Percentiles rank a stretch among this genome's conserved stretches.
Evolutionary conservation across 2,888 invertebrate genomes (phyloP).

Genomic region (Corbicula japonica): DNA sequence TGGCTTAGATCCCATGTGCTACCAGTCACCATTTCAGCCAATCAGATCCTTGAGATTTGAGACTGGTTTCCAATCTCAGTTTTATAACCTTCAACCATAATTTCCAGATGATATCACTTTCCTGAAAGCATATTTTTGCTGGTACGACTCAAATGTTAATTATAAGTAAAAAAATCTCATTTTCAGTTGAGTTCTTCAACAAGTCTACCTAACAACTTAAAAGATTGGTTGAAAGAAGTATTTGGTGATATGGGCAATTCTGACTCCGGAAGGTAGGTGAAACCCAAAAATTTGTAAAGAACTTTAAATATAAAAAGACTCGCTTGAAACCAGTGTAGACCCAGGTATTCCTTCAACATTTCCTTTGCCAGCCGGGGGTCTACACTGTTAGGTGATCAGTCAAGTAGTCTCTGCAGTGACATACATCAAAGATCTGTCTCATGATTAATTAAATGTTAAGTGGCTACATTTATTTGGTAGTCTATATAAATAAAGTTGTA

Average conservation of each 20-base stretch:
- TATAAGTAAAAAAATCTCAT: neutral
- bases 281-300: neutral
- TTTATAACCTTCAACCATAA: neutral
- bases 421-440: neutral
- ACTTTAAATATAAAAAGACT: neutral
- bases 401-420: neutral
- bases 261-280: too few relatives aligned
- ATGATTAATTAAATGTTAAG: too few relatives aligned
- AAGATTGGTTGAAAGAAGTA: constrained; percentile 4
- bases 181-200: neutral
- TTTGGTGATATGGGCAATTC: neutral
- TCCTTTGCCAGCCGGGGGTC: neutral
- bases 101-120: neutral
- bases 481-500: too few relatives aligned
- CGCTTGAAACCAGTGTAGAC: neutral
- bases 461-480: too few relatives aligned
- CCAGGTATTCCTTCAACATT: neutral
- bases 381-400: neutral
- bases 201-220: neutral
- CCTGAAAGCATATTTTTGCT: neutral
- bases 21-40: neutral
- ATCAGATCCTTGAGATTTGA: neutral
- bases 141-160: constrained; percentile 10
- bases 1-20: neutral
- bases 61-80: neutral